Evolutionary conservation across 2,797 vertebrate genomes (phyloP).

Genomic region (Characodon lateralis): DNA sequence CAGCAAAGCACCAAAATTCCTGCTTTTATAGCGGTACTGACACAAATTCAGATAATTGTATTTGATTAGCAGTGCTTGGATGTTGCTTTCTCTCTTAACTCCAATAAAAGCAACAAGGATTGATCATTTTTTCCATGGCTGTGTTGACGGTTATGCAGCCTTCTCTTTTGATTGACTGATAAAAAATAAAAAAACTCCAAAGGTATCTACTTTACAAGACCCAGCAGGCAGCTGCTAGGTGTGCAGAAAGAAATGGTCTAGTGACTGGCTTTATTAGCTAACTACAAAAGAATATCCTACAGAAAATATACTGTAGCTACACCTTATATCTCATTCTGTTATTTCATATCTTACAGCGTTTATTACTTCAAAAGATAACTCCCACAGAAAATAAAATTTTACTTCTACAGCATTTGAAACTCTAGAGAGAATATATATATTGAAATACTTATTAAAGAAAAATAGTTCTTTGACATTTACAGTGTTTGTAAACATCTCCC

Average conservation of each 20-base stretch:
- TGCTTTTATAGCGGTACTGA: neutral
- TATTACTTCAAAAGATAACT: neutral
- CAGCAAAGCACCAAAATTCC: neutral
- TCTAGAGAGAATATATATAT: neutral
- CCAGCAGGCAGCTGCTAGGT: neutral
- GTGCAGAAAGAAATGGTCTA: neutral
- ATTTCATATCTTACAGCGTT: neutral
- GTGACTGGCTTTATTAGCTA: neutral
- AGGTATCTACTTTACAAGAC: neutral
- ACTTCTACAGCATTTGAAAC: neutral
- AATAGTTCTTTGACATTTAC: neutral
- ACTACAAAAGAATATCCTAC: conserved; percentile 1
- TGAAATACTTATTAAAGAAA: neutral
- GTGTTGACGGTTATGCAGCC: neutral
- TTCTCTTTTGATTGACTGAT: neutral
- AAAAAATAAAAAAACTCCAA: neutral
- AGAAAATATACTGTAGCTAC: neutral
- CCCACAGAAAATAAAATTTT: neutral
- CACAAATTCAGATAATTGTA: neutral
- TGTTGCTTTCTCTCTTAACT: neutral
- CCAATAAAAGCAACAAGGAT: neutral
- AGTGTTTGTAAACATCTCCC: neutral
- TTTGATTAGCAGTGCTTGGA: neutral
- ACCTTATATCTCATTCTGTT: neutral
- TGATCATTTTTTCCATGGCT: neutral